Evolutionary conservation across 64 coral and sea anemone genomes (phyloP).

Genomic region (Catalaphyllia jardinei): DNA sequence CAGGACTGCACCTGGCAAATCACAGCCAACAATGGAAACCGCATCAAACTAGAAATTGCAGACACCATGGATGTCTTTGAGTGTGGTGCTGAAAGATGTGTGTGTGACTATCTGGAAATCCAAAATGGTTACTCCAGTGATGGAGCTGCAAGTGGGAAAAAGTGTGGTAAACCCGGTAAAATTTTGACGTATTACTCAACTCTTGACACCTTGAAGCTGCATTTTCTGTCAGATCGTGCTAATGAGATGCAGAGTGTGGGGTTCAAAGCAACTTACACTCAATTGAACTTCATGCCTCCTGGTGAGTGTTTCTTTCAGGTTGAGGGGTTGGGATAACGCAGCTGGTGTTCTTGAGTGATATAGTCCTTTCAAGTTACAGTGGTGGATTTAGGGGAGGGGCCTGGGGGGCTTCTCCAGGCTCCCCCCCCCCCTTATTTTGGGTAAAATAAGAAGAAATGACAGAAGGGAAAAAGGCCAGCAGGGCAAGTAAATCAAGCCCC

Average conservation of each 20-base stretch:
- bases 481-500: too few relatives aligned
- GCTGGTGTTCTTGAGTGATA: too few relatives aligned
- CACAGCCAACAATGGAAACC: neutral
- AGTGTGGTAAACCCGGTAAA: neutral
- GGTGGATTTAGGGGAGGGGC: too few relatives aligned
- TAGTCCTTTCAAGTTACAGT: too few relatives aligned
- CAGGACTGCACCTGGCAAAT: neutral
- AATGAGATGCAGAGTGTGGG: too few relatives aligned
- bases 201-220: neutral
- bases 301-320: neutral
- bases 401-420: too few relatives aligned
- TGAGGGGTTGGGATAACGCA: too few relatives aligned
- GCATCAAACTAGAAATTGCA: neutral
- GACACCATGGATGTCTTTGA: neutral
- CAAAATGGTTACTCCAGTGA: neutral
- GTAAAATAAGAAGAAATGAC: too few relatives aligned
- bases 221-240: neutral
- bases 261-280: neutral
- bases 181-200: constrained; percentile 1
- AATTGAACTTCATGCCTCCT: neutral
- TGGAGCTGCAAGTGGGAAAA: neutral
- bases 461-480: too few relatives aligned
- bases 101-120: neutral
- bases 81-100: neutral
- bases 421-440: too few relatives aligned